Evolutionary conservation across 2,113 vertebrate species (phyloP).

Genomic region (Neogale vison): DNA sequence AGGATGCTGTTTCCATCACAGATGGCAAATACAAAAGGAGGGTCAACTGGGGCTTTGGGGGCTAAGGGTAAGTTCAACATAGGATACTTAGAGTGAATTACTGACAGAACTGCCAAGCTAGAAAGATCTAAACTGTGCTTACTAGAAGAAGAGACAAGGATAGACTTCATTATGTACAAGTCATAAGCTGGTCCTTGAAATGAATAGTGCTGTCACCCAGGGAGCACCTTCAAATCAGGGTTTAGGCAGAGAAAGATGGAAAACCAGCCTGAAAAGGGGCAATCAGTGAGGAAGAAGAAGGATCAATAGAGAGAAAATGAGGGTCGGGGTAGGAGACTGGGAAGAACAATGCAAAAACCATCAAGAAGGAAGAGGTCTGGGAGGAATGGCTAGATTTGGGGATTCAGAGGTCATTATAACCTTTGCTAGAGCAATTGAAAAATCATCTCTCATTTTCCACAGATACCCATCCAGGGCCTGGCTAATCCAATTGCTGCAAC

Average conservation of each 20-base stretch:
- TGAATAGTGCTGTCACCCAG: neutral
- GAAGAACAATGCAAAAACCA: neutral
- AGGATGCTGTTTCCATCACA: neutral
- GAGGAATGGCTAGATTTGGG: neutral
- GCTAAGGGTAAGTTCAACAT: neutral
- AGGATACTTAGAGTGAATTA: neutral
- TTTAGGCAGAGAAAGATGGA: neutral
- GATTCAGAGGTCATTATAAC: neutral
- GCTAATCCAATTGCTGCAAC: neutral
- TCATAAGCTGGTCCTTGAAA: neutral
- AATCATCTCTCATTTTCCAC: neutral
- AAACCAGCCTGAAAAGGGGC: neutral
- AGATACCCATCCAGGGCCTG: neutral
- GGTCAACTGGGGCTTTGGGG: neutral
- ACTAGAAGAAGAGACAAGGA: neutral
- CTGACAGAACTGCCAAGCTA: neutral
- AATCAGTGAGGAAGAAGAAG: neutral
- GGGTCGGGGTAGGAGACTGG: fast-evolving
- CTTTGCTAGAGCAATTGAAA: neutral
- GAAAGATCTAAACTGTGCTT: neutral
- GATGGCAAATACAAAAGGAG: neutral
- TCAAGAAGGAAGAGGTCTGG: neutral
- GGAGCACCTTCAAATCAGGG: neutral
- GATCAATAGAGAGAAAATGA: neutral
- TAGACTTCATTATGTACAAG: neutral